Conservation (phyloP, 2,797 vertebrate genomes). For the Petrocephalus schoutedeni region DNA sequence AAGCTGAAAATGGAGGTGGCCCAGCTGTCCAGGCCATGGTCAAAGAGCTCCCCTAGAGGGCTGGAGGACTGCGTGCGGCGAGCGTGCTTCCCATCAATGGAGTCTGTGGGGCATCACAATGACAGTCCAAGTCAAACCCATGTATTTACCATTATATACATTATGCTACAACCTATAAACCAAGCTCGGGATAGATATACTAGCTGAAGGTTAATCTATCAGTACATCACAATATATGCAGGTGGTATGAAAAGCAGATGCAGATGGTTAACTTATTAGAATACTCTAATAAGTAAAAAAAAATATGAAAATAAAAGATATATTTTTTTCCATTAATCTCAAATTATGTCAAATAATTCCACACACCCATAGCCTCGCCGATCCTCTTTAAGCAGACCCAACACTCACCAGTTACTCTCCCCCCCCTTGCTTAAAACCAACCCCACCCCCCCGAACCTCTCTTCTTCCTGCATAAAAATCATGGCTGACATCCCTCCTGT, state of each 20-base stretch:
- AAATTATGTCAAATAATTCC: background rate
- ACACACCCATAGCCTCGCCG: background rate
- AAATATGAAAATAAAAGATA: background rate
- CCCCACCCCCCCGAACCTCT: too few species aligned
- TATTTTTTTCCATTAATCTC: background rate
- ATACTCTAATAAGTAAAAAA: background rate
- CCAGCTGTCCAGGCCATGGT: slow-evolving; percentile 62
- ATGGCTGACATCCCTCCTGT: background rate
- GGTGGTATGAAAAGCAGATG: background rate
- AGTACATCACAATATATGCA: background rate
- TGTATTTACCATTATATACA: background rate
- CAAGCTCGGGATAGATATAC: background rate
- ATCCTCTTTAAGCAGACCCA: background rate
- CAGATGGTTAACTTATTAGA: background rate
- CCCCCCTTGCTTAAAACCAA: background rate
- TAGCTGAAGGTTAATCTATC: background rate
- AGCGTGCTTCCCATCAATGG: slow-evolving; percentile 59
- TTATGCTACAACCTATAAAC: background rate
- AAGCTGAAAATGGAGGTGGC: slow-evolving; percentile 55
- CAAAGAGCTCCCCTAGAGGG: slow-evolving; percentile 57
- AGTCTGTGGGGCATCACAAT: slow-evolving; percentile 46
- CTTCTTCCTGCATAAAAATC: background rate
- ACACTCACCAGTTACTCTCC: background rate
- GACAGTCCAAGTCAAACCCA: background rate
- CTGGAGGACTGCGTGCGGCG: slow-evolving; percentile 58